Percentiles rank a stretch among this genome's conserved stretches.
phyloP scores from a whole-genome alignment of 2,113 vertebrate species.

The Ceyx melanurus region DNA sequence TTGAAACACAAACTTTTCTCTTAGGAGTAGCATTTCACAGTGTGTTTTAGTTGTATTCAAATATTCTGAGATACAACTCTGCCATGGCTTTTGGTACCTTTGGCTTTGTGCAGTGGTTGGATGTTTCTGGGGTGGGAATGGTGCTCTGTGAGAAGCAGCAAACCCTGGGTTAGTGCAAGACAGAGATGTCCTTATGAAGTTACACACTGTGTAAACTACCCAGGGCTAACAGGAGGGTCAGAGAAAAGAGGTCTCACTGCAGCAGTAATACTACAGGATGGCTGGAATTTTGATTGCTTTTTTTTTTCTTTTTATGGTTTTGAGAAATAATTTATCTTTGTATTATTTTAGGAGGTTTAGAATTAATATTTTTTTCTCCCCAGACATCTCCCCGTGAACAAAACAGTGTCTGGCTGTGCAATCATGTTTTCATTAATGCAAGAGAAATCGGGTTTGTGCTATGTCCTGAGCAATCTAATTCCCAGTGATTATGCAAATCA shows the following conservation, averaged over 20 bases:
- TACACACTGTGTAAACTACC: rapidly evolving
- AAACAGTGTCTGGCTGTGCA: rapidly evolving
- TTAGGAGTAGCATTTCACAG: neutral
- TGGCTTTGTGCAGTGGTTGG: neutral
- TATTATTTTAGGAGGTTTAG: neutral
- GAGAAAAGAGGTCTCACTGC: neutral
- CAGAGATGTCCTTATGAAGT: rapidly evolving
- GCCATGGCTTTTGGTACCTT: neutral
- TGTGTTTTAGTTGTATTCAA: neutral
- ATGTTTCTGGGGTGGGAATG: neutral
- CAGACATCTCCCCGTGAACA: neutral
- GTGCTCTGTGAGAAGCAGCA: neutral
- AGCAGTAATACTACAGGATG: rapidly evolving
- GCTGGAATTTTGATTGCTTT: neutral
- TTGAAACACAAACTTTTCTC: neutral
- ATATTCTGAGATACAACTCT: neutral
- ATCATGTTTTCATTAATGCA: neutral
- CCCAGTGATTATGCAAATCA: neutral
- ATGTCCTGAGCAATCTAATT: neutral
- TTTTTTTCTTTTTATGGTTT: neutral
- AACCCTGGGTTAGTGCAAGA: neutral
- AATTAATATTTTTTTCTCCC: rapidly evolving
- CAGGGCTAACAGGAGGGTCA: rapidly evolving
- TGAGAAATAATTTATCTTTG: neutral
- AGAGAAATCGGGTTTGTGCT: neutral